These are phyloP conservation scores for Accipiter cooperii DNA, from an alignment of 2,113 vertebrate genomes.

Conservation along the genomic window DNA sequence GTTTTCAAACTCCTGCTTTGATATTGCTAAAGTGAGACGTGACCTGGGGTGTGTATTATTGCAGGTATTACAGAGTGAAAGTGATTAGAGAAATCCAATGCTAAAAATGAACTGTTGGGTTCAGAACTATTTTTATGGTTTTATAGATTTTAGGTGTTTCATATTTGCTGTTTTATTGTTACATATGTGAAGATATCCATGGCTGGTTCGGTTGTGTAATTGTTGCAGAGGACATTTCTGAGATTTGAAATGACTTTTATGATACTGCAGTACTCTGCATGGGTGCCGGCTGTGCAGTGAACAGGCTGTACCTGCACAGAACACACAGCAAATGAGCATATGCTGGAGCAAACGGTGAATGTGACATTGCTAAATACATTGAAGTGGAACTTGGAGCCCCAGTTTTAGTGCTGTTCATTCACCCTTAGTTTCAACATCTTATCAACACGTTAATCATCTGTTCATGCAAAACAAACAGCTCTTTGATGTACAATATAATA, in stretches of 20 bases:
- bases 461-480: not conserved
- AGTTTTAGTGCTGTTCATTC: not conserved
- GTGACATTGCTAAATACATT: not conserved
- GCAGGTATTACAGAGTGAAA: conserved; percentile 25
- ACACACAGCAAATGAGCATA: not conserved
- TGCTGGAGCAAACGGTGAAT: not conserved
- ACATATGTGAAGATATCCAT: not conserved
- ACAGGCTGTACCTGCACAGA: conserved; percentile 35
- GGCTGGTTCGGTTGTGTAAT: not conserved
- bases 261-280: not conserved
- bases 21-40: not conserved
- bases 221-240: conserved; percentile 3
- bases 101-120: not conserved
- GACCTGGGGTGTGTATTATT: conserved; percentile 17
- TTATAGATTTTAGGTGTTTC: not conserved
- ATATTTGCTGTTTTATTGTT: not conserved
- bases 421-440: not conserved
- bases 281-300: not conserved
- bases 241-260: not conserved
- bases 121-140: not conserved
- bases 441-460: not conserved
- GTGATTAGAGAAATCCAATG: not conserved
- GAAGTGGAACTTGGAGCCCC: not conserved
- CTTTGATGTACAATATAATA: not conserved
- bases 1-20: conserved; percentile 24